These are phyloP conservation scores for Hylaea fasciaria DNA, from an alignment of 2,888 invertebrate species.

Conservation along the genomic window DNA sequence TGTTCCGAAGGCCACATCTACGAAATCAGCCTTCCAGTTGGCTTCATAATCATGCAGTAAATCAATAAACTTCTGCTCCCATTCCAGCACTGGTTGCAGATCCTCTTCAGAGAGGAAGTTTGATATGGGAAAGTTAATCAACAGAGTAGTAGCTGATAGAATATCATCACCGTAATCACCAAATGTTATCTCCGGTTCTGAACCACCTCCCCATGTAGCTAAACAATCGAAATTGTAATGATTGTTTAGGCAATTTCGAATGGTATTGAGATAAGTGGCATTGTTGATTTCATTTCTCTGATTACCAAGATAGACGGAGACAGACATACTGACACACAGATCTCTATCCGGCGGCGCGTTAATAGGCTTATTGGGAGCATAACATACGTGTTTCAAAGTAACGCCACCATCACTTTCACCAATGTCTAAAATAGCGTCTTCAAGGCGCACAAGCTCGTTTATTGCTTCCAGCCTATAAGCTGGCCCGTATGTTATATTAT, in stretches of 20 bases:
- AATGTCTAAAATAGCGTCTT: conserved; percentile 87
- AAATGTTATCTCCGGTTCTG: conserved; percentile 92
- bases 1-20: conserved; percentile 90
- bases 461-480: conserved; percentile 92
- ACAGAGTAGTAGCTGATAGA: conserved; percentile 82
- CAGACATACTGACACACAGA: conserved; percentile 92
- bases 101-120: conserved; percentile 87
- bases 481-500: conserved; percentile 88
- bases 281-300: conserved; percentile 80
- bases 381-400: conserved; percentile 88
- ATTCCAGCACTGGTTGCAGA: conserved; percentile 86
- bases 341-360: conserved; percentile 80
- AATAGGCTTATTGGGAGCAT: conserved; percentile 90
- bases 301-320: conserved; percentile 91
- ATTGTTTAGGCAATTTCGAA: conserved; percentile 75
- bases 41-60: conserved; percentile 85
- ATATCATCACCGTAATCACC: conserved; percentile 88
- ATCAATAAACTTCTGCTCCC: conserved; percentile 91
- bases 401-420: conserved; percentile 83
- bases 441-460: conserved; percentile 88
- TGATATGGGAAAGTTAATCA: conserved; percentile 91
- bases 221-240: conserved; percentile 86
- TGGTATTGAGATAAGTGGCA: conserved; percentile 65
- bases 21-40: conserved; percentile 81
- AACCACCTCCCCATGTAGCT: conserved; percentile 94